These are phyloP conservation scores for Parapristionchus giblindavisi DNA, from an alignment of 2,888 invertebrate genomes.

Conservation along the genomic window DNA sequence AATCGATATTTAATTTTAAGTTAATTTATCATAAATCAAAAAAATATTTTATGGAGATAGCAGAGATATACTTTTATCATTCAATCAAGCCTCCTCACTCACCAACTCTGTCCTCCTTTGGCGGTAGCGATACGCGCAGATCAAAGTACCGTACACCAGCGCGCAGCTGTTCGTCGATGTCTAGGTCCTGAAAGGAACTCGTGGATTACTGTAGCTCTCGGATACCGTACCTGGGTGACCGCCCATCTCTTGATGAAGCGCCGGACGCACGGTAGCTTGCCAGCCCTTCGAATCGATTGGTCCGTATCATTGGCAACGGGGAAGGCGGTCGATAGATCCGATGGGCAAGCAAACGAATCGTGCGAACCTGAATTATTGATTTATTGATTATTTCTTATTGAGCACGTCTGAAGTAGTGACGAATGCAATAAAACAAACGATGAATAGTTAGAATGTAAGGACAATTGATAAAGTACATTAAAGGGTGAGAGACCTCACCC, in stretches of 20 bases:
- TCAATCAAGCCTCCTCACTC: too few relatives aligned
- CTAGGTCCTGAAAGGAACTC: slow-evolving; percentile 40
- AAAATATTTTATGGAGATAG: background rate
- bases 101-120: slow-evolving; percentile 22
- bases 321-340: slow-evolving; percentile 42
- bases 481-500: too few relatives aligned
- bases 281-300: background rate
- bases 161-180: slow-evolving; percentile 46
- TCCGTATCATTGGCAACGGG: slow-evolving; percentile 50
- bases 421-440: too few relatives aligned
- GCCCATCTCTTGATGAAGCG: slow-evolving; percentile 52
- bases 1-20: too few relatives aligned
- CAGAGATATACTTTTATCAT: background rate
- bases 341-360: slow-evolving; percentile 50
- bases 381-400: too few relatives aligned
- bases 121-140: slow-evolving; percentile 48
- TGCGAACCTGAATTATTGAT: slow-evolving; percentile 54
- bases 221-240: slow-evolving; percentile 45
- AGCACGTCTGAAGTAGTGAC: too few relatives aligned
- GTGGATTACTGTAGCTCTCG: background rate
- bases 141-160: slow-evolving; percentile 55
- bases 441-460: too few relatives aligned
- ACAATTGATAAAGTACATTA: too few relatives aligned
- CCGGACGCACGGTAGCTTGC: slow-evolving; percentile 26
- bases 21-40: background rate